Evolutionary conservation across 2,888 invertebrate species (phyloP).

Genomic region (Drosophila lutescens): DNA sequence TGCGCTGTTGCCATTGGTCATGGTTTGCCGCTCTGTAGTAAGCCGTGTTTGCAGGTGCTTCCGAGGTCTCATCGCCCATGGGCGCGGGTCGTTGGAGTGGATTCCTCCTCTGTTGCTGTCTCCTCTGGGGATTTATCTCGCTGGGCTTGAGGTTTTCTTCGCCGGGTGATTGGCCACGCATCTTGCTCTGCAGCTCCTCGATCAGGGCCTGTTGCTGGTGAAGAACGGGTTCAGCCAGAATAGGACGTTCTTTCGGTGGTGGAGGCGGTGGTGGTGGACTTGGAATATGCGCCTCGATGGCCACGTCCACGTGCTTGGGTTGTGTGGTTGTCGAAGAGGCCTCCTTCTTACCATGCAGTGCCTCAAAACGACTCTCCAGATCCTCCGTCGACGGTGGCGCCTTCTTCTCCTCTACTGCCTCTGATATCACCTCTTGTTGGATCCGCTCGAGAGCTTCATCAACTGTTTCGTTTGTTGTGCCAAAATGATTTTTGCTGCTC

Average conservation of each 20-base stretch:
- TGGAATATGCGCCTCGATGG: conserved; percentile 68
- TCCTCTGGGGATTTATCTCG: conserved; percentile 73
- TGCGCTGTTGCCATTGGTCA: conserved; percentile 74
- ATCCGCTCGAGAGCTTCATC: conserved; percentile 63
- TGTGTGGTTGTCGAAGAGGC: conserved; percentile 4
- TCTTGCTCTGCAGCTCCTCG: conserved; percentile 77
- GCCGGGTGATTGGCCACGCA: conserved; percentile 58
- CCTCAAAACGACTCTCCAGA: conserved; percentile 69
- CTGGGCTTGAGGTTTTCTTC: conserved; percentile 77
- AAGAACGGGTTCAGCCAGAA: conserved; percentile 37
- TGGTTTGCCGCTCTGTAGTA: conserved; percentile 80
- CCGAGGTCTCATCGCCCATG: conserved; percentile 82
- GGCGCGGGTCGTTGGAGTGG: conserved; percentile 60
- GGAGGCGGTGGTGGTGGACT: conserved; percentile 64
- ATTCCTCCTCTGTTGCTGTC: conserved; percentile 11
- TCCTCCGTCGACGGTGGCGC: conserved; percentile 63
- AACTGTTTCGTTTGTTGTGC: conserved; percentile 54
- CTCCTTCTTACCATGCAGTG: conserved; percentile 54
- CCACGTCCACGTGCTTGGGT: conserved; percentile 56
- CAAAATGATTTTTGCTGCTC: conserved; percentile 58
- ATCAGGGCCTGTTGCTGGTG: conserved; percentile 74
- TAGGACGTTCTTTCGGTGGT: conserved; percentile 40
- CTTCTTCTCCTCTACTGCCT: conserved; percentile 34
- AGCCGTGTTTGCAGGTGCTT: conserved; percentile 83
- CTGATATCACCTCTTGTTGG: conserved; percentile 63